Base-by-base conservation (phyloP, 2,797 vertebrate genomes). In the Crax fasciolata region DNA sequence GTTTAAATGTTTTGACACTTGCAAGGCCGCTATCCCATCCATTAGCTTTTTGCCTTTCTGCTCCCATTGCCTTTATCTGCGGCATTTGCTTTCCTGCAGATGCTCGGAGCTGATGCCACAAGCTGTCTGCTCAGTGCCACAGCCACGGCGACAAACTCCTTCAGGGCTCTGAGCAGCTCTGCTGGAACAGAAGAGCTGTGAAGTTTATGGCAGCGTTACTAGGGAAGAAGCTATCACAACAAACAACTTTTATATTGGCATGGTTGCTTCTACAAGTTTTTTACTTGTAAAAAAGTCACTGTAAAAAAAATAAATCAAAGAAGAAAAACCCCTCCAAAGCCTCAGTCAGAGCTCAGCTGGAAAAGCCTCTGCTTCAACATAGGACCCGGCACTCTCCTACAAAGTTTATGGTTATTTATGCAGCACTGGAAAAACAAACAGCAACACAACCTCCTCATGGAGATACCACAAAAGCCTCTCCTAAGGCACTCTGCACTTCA, bases 321-420 rank as follows among this genome's bases (percentile, higher is more conserved):
- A 77, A 41, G 24, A 30, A 70, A 84, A 78, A 1, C 23, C 7
- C 27, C 24, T 86, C n/a, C 46, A 48, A 77, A 89, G 7, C 24
- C 28, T 11, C 5, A 49, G 25, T 35, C 49, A 35, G 18, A 43
- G 21, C 46, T 92, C 62, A 87, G 39, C 4, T 85, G 51, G 52
- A 75, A 92, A 93, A 93, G 55, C 7, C n/a, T 77, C 88, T 85
- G 46, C 58, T 81, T 81, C 63, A 62, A 75, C 51, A 74, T 23
- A 78, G 66, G 68, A 65, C 65, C 39, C 84, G 78, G 51, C 30
- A 78, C 66, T n/a, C 79, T 83, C 59, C 52, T 72, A 17, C 48
- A 63, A 72, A 59, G 90, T 35, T 28, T 59, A 23, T 7, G 68
- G 44, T 38, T 93, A 81, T 48, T 82, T 84, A 48, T 80, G 32